Evolutionary conservation across 2,113 vertebrate genomes (phyloP).

Genomic region (Alexandromys fortis): DNA sequence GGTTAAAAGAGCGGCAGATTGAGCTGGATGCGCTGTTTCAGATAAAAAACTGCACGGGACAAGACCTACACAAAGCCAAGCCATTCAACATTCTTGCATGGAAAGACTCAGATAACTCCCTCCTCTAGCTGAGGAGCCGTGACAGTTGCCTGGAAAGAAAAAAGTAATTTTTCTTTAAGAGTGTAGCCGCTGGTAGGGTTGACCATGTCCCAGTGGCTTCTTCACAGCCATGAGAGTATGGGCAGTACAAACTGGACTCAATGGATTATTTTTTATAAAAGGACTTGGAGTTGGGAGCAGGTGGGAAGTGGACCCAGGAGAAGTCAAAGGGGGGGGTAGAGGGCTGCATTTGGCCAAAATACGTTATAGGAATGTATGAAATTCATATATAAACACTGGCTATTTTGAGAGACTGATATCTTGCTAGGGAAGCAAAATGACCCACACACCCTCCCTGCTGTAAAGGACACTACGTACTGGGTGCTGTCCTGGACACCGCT

Average conservation of each 20-base stretch:
- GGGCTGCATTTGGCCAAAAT: background rate
- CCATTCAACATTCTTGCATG: too few relatives aligned
- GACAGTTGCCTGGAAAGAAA: background rate
- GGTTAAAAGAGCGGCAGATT: background rate
- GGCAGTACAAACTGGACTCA: background rate
- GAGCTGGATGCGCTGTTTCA: background rate
- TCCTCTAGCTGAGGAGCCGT: background rate
- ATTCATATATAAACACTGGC: background rate
- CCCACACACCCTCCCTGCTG: background rate
- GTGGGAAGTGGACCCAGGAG: background rate
- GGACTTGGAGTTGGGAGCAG: background rate
- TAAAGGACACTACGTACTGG: background rate
- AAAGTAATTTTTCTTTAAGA: background rate
- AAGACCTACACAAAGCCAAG: background rate
- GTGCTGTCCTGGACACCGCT: background rate
- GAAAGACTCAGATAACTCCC: background rate
- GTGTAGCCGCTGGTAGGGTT: background rate
- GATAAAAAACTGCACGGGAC: background rate
- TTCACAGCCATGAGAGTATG: too few relatives aligned
- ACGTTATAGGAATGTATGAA: background rate
- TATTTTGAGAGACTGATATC: background rate
- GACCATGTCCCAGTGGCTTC: too few relatives aligned
- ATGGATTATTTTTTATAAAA: background rate
- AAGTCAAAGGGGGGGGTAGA: too few relatives aligned
- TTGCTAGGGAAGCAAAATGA: background rate